Evolutionary conservation across 2,797 vertebrate species (phyloP).

Genomic region (Sylvia borin): DNA sequence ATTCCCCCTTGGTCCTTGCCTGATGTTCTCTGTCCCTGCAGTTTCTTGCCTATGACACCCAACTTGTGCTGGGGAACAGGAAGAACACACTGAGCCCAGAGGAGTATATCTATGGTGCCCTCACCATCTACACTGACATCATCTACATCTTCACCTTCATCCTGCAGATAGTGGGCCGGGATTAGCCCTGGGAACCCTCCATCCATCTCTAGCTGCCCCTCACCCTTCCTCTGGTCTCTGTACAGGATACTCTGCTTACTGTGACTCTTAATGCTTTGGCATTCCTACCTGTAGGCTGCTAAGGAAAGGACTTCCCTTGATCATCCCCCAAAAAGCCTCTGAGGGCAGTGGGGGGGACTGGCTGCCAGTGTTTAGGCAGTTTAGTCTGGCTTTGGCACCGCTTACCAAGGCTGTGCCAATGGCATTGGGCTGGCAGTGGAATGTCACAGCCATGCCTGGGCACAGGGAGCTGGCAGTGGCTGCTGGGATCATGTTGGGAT

Average conservation of each 20-base stretch:
- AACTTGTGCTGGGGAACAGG: constrained; percentile 92
- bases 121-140: constrained; percentile 92
- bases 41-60: constrained; percentile 95
- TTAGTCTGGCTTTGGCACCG: rapidly evolving
- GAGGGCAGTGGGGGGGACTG: not conserved
- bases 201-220: not conserved
- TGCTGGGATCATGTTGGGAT: not conserved
- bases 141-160: constrained; percentile 93
- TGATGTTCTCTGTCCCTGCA: constrained; percentile 47
- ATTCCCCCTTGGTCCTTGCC: not conserved
- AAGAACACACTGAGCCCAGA: constrained; percentile 89
- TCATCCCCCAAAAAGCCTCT: not conserved
- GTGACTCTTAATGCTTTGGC: not conserved
- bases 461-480: not conserved
- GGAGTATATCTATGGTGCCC: constrained; percentile 91
- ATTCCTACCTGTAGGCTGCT: constrained; percentile 1
- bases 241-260: not conserved
- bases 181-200: not conserved
- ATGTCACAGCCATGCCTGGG: not conserved
- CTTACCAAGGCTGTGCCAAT: not conserved
- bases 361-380: not conserved
- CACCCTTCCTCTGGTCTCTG: not conserved
- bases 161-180: constrained; percentile 85
- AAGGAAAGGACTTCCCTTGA: not conserved
- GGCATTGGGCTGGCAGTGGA: not conserved